Evolutionary conservation across 2,113 vertebrate genomes (phyloP).

Genomic region (Orthonyx spaldingii): DNA sequence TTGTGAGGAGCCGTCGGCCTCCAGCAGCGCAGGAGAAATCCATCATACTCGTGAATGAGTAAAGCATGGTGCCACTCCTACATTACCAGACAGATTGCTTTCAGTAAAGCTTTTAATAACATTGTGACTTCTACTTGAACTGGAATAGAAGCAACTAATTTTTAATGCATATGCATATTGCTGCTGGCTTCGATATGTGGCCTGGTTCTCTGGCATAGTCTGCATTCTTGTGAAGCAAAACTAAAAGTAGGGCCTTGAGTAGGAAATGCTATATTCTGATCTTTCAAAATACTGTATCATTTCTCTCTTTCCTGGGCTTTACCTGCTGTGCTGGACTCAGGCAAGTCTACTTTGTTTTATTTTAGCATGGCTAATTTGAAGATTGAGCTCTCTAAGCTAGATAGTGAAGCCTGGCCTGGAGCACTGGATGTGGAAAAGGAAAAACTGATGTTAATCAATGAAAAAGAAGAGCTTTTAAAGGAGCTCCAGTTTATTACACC

Average conservation of each 20-base stretch:
- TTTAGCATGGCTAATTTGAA: conserved; percentile 84
- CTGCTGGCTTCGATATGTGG: neutral
- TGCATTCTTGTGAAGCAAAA: neutral
- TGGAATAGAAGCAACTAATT: neutral
- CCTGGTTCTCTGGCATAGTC: neutral
- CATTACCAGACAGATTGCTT: neutral
- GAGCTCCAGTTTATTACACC: conserved; percentile 82
- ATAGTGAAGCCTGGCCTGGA: conserved; percentile 80
- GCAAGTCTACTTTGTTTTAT: neutral
- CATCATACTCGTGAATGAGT: neutral
- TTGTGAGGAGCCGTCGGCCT: neutral
- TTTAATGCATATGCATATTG: neutral
- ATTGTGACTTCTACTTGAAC: neutral
- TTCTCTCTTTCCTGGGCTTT: neutral
- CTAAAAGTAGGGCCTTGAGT: neutral
- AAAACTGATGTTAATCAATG: conserved; percentile 79
- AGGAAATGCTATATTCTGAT: neutral
- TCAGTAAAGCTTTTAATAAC: neutral
- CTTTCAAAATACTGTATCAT: neutral
- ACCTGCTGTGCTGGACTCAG: neutral
- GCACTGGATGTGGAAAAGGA: conserved; percentile 80
- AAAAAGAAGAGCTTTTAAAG: conserved; percentile 84
- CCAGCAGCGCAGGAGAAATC: neutral
- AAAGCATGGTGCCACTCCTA: neutral
- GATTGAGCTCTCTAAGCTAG: conserved; percentile 82